phyloP scores from a whole-genome alignment of 2,113 vertebrate species.

The Ceyx cyanopectus region DNA sequence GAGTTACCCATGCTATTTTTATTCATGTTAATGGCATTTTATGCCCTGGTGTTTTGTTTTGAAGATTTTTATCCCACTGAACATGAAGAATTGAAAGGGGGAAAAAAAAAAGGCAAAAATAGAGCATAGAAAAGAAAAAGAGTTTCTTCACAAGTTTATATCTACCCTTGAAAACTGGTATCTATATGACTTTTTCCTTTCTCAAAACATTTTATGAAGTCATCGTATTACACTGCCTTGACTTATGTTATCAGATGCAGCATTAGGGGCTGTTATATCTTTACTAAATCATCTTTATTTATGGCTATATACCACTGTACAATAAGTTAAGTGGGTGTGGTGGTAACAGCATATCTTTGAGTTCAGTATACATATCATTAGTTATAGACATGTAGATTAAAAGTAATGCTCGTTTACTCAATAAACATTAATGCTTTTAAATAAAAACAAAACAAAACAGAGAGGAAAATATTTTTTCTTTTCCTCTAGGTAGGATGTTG shows the following conservation, averaged over 20 bases:
- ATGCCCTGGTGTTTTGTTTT: conserved; percentile 68
- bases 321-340: neutral
- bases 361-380: neutral
- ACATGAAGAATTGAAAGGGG: neutral
- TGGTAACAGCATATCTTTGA: neutral
- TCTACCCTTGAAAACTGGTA: neutral
- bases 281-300: conserved; percentile 4
- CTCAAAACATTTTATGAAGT: conserved; percentile 17
- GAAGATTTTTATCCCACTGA: conserved; percentile 59
- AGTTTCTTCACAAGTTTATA: neutral
- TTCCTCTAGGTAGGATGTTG: neutral
- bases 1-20: conserved; percentile 63
- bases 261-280: neutral
- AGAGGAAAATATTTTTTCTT: neutral
- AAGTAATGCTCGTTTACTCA: neutral
- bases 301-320: neutral
- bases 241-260: neutral
- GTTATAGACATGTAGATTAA: neutral
- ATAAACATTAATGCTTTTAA: neutral
- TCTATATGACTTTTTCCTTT: neutral
- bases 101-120: neutral
- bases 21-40: conserved; percentile 71
- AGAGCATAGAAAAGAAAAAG: neutral
- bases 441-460: neutral
- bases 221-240: neutral